phyloP scores from a whole-genome alignment of 1,140 invertebrate genomes.

The Xylocopa sonorina region DNA sequence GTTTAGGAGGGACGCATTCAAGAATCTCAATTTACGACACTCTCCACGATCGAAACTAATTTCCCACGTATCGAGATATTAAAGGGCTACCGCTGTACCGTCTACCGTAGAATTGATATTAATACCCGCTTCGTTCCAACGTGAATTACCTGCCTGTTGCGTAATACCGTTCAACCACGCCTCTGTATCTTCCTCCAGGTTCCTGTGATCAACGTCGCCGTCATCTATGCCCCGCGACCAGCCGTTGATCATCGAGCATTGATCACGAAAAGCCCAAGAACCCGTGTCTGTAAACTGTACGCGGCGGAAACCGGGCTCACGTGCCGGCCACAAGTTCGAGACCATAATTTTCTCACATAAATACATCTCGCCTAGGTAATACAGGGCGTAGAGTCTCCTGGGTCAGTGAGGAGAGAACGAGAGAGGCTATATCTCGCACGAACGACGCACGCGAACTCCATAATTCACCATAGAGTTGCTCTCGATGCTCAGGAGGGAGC shows the following conservation, averaged over 20 bases:
- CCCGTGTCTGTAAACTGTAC: slow-evolving; percentile 13
- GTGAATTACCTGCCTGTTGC: slow-evolving; percentile 22
- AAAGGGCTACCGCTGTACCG: not conserved
- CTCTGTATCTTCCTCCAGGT: not conserved
- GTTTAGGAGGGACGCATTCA: no score
- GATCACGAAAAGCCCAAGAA: slow-evolving; percentile 22
- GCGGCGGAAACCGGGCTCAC: not conserved
- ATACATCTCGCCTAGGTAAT: slow-evolving; percentile 61
- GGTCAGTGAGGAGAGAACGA: slow-evolving; percentile 41
- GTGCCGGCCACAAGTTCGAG: slow-evolving; percentile 32
- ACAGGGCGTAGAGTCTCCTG: slow-evolving; percentile 25
- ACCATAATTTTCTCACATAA: slow-evolving; percentile 70
- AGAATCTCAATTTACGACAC: slow-evolving; percentile 22
- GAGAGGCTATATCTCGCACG: slow-evolving; percentile 2
- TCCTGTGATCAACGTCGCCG: not conserved
- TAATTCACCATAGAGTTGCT: slow-evolving; percentile 63
- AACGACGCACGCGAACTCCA: slow-evolving; percentile 65
- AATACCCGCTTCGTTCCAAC: slow-evolving; percentile 9
- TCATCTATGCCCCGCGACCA: not conserved
- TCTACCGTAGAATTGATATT: not conserved
- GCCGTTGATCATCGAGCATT: slow-evolving; percentile 43
- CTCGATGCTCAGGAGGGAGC: slow-evolving; percentile 1
- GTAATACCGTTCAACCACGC: slow-evolving; percentile 11
- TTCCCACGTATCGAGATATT: not conserved
- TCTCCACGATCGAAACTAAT: not conserved